Conservation (phyloP, 2,113 vertebrate species). For the Eulemur macaco region DNA sequence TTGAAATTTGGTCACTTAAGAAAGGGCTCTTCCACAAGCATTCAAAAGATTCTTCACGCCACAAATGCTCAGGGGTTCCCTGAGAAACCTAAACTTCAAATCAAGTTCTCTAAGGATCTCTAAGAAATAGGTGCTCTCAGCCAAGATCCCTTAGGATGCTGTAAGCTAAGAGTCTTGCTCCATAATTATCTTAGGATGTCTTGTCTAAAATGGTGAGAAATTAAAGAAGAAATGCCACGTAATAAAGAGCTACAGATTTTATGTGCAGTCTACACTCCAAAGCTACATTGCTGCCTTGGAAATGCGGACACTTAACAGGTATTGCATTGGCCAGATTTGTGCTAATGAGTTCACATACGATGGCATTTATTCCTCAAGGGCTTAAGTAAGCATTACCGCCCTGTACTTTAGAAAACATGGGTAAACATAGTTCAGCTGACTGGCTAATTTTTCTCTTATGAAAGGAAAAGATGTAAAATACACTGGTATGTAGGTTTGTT, state of each 20-base stretch:
- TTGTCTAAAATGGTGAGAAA: neutral
- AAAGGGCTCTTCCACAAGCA: neutral
- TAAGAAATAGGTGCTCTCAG: neutral
- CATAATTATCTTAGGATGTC: neutral
- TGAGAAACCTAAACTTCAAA: neutral
- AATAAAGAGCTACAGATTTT: neutral
- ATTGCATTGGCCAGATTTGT: neutral
- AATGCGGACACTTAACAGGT: neutral
- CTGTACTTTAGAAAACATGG: neutral
- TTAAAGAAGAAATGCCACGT: neutral
- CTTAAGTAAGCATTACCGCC: neutral
- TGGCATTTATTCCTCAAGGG: neutral
- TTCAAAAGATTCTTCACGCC: neutral
- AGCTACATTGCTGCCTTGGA: neutral
- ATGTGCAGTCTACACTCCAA: neutral
- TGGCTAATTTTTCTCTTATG: neutral
- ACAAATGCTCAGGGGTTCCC: neutral
- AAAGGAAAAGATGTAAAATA: neutral
- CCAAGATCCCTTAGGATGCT: neutral
- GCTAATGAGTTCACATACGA: neutral
- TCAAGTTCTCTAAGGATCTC: neutral
- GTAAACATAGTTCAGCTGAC: neutral
- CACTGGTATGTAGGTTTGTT: neutral
- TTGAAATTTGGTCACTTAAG: neutral
- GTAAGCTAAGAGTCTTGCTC: neutral